Base-by-base conservation (phyloP, 2,113 vertebrate species). In the Mustela nigripes region DNA sequence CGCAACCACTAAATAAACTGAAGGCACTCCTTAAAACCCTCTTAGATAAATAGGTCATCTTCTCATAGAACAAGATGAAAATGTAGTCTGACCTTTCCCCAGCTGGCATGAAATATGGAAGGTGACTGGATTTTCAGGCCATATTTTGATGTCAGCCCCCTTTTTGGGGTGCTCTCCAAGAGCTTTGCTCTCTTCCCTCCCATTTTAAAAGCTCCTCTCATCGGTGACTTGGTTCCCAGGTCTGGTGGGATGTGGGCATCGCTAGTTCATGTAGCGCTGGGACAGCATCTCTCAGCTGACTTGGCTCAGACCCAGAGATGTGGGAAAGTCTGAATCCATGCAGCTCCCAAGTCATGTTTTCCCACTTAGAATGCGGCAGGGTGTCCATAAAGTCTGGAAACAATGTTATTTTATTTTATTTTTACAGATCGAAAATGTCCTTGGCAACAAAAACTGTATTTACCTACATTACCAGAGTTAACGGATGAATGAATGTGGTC, bases 391-490 rank as follows among this genome's bases (percentile, higher is more conserved):
- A 74, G 5, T 24, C 53, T 89, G 53, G 63, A 88, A 88, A 71
- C 42, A 24, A 85, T 45, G 56, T 53, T 60, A 50, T 67, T 94
- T 94, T 71, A 86, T 58, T 86, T 95, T 67, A n/a, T 62, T 93
- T 86, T 93, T 84, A 89, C 22, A 50, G 76, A 92, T 56, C 62
- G 53, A 65, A 86, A 95, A 92, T 42, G 19, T 84, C 33, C 31
- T 87, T 80, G 91, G 39, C 63, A 73, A 78, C n/a, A 85, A 74
- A 83, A 80, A 69, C 19, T 92, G 42, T 60, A 19, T 79, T 92
- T 95, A 39, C 33, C 50, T 89, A n/a, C 45, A 67, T 79, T 74
- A 82, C 50, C n/a, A 82, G 53, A 89, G 60, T 92, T 89, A 94
- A 62, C 65, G 24, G 79, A 11, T 93, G 56, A 85, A 74, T 26